Evolutionary conservation across 2,113 vertebrate genomes (phyloP).

Genomic region (Balaeniceps rex): DNA sequence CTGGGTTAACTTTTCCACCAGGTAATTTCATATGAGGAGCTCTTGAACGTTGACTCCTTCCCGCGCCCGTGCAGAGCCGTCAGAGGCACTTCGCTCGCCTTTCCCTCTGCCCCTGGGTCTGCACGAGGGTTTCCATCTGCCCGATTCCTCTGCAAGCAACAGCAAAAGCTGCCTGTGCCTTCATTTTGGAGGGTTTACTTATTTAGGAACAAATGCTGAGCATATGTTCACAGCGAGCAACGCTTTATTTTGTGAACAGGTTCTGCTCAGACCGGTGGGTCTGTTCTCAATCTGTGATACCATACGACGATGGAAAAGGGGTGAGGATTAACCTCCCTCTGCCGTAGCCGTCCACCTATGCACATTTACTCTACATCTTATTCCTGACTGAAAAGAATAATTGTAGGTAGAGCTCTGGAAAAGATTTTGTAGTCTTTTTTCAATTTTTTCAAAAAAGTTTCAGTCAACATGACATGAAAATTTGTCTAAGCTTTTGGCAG

Average conservation of each 20-base stretch:
- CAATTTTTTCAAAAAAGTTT: not conserved
- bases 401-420: not conserved
- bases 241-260: not conserved
- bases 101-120: not conserved
- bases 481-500: not conserved
- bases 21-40: not conserved
- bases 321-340: not conserved
- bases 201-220: not conserved
- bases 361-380: not conserved
- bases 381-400: not conserved
- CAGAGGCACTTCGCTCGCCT: not conserved
- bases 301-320: not conserved
- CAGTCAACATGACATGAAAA: not conserved
- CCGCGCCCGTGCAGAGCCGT: fast-evolving
- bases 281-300: not conserved
- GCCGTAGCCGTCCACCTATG: not conserved
- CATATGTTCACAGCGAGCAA: not conserved
- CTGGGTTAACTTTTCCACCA: not conserved
- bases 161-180: not conserved
- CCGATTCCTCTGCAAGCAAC: not conserved
- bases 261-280: not conserved
- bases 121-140: not conserved
- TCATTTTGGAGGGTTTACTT: not conserved
- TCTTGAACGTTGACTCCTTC: not conserved
- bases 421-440: not conserved